Conservation (phyloP, 2,888 invertebrate genomes). For the Antitype chi region DNA sequence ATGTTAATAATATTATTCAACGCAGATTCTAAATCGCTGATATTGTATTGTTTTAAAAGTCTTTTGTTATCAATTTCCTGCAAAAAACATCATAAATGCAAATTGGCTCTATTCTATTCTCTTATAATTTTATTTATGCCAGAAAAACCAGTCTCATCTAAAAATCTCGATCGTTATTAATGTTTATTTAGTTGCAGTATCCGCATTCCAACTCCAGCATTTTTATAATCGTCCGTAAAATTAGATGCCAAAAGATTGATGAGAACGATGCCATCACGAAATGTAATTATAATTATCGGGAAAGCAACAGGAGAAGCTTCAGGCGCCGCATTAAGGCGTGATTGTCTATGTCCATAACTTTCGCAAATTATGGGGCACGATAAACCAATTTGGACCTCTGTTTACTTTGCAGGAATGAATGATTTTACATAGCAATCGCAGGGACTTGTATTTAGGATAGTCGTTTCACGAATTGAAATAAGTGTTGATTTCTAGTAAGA, state of each 20-base stretch:
- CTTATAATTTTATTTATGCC: background rate
- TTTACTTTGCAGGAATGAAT: constrained; percentile 48
- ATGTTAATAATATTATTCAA: constrained; percentile 23
- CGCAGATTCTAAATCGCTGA: background rate
- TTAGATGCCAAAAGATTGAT: constrained; percentile 38
- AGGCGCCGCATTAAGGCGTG: constrained; percentile 52
- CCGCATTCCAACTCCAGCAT: constrained; percentile 34
- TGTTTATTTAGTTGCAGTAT: constrained; percentile 33
- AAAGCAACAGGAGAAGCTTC: constrained; percentile 49
- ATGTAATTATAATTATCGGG: constrained; percentile 55
- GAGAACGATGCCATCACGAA: constrained; percentile 44
- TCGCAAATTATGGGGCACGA: constrained; percentile 62
- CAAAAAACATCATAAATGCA: constrained; percentile 10
- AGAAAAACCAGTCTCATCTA: background rate
- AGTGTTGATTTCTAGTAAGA: background rate
- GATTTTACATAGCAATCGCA: constrained; percentile 41
- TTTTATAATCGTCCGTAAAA: constrained; percentile 24
- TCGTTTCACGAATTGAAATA: constrained; percentile 12
- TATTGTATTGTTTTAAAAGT: background rate
- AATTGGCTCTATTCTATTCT: background rate
- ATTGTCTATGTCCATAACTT: constrained; percentile 56
- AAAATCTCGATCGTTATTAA: constrained; percentile 16
- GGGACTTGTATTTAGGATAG: constrained; percentile 32
- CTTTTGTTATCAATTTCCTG: background rate
- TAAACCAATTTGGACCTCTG: constrained; percentile 56